A percentile compares a stretch with the other conserved stretches of the same genome.
These are phyloP conservation scores for Coracias cyanogaster DNA, from an alignment of 2,797 vertebrate genomes.

Conservation along the genomic window DNA sequence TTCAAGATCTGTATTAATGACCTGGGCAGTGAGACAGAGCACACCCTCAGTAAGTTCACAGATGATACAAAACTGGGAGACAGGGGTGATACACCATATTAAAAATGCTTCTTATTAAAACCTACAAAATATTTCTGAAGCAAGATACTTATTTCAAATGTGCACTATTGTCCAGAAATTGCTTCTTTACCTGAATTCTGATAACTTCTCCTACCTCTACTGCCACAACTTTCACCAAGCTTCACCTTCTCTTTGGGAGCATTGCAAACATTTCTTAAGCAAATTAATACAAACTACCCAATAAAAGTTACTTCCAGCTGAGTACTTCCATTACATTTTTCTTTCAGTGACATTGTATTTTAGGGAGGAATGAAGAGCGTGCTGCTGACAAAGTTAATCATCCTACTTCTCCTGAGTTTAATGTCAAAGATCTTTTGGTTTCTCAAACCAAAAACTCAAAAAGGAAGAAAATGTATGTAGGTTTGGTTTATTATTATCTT, in stretches of 20 bases:
- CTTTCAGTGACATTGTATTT: background rate
- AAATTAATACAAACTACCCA: background rate
- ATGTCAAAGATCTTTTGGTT: background rate
- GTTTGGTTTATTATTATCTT: background rate
- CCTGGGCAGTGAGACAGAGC: background rate
- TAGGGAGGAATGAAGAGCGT: background rate
- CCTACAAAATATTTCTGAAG: background rate
- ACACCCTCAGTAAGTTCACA: background rate
- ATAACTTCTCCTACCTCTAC: background rate
- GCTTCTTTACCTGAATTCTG: background rate
- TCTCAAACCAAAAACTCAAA: background rate
- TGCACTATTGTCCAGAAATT: background rate
- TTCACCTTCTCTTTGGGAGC: background rate
- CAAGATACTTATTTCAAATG: background rate
- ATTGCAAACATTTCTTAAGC: background rate
- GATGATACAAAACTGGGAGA: background rate
- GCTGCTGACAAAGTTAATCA: background rate
- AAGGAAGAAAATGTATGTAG: background rate
- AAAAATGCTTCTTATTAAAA: background rate
- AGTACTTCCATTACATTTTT: background rate
- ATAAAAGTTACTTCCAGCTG: background rate
- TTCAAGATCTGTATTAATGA: background rate
- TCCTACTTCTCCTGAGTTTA: background rate
- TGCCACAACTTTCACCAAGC: background rate
- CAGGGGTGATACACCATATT: background rate